Conservation (phyloP, 2,888 invertebrate species). For the Eupithecia vulgata region DNA sequence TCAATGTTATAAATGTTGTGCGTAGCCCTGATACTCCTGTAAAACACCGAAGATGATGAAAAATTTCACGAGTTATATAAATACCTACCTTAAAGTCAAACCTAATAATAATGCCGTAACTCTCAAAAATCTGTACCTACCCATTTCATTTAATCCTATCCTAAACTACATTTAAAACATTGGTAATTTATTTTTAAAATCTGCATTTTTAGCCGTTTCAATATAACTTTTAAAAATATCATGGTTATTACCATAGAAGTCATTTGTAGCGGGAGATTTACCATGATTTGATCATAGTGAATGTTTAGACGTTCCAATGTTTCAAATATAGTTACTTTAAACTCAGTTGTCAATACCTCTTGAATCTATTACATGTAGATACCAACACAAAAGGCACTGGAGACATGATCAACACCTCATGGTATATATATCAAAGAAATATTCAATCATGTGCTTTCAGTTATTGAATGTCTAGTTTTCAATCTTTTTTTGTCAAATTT, state of each 20-base stretch:
- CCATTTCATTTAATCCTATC: not conserved
- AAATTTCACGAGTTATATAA: not conserved
- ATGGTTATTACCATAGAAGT: too few relatives aligned
- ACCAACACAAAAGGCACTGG: not conserved
- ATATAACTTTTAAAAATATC: too few relatives aligned
- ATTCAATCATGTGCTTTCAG: not conserved
- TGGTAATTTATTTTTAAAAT: not conserved
- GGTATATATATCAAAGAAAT: not conserved
- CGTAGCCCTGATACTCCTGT: not conserved
- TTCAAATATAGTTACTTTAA: too few relatives aligned
- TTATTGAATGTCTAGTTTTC: not conserved
- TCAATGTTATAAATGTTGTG: conserved; percentile 21
- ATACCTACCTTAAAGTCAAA: not conserved
- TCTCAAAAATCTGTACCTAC: not conserved
- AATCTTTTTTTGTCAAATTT: not conserved
- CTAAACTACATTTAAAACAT: not conserved
- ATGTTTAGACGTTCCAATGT: too few relatives aligned
- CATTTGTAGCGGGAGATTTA: too few relatives aligned
- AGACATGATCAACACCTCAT: not conserved
- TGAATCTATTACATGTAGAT: not conserved
- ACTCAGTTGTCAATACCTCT: not conserved
- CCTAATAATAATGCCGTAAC: conserved; percentile 4
- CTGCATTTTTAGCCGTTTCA: not conserved
- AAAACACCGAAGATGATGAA: not conserved
- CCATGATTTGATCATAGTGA: too few relatives aligned